phyloP scores from a whole-genome alignment of 2,888 invertebrate species.

The Athripsodes cinereus region DNA sequence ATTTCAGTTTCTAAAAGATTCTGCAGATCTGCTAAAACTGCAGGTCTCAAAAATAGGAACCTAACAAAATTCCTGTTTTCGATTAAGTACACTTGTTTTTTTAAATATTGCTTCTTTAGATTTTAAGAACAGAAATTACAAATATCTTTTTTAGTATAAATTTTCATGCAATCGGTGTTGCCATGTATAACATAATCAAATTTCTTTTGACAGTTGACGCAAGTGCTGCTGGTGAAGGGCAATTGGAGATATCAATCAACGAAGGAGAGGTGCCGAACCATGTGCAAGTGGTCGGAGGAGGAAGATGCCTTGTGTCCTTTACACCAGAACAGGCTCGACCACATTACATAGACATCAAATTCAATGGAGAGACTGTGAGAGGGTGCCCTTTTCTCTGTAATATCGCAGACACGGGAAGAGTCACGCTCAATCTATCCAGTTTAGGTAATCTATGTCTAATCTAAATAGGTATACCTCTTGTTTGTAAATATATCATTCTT shows the following conservation, averaged over 20 bases:
- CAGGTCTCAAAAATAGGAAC: too few relatives aligned
- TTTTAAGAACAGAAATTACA: too few relatives aligned
- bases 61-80: too few relatives aligned
- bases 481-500: too few relatives aligned
- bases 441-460: conserved; percentile 37
- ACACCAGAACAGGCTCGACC: conserved; percentile 87
- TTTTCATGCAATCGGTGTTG: too few relatives aligned
- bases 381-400: conserved; percentile 88
- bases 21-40: too few relatives aligned
- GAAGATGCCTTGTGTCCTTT: conserved; percentile 89
- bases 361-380: conserved; percentile 89
- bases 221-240: conserved; percentile 97
- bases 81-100: too few relatives aligned
- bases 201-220: conserved; percentile 74
- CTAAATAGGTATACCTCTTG: too few relatives aligned
- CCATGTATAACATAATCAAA: not conserved
- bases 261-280: conserved; percentile 99
- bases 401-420: conserved; percentile 72
- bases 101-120: too few relatives aligned
- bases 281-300: conserved; percentile 93
- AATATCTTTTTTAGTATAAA: too few relatives aligned
- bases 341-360: conserved; percentile 92
- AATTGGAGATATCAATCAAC: conserved; percentile 98
- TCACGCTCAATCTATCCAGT: conserved; percentile 65
- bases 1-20: too few relatives aligned